Percentiles rank a stretch among this genome's conserved stretches.
Evolutionary conservation across 1,140 invertebrate genomes (phyloP).

Genomic region (Formica selysi): DNA sequence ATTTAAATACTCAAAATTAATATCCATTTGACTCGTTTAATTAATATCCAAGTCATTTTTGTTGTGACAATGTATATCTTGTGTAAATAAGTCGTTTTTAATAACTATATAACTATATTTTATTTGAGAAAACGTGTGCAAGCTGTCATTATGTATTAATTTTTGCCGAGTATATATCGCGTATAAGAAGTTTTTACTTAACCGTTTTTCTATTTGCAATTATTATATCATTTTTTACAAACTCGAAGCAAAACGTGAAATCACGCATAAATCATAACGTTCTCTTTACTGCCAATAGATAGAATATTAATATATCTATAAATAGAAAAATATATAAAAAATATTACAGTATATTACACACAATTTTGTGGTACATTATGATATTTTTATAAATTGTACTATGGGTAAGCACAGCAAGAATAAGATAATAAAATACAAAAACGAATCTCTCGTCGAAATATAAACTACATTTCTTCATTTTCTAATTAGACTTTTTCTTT

Average conservation of each 20-base stretch:
- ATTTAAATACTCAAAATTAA: constrained; percentile 9
- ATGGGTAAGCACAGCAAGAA: constrained; percentile 78
- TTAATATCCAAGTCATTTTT: constrained; percentile 19
- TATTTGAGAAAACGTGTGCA: constrained; percentile 45
- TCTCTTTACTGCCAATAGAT: constrained; percentile 80
- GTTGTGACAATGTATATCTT: constrained; percentile 23
- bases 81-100: constrained; percentile 73
- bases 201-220: constrained; percentile 57
- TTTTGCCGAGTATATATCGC: constrained; percentile 63
- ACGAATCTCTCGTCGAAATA: constrained; percentile 70
- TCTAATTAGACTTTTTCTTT: constrained; percentile 48
- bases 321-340: constrained; percentile 77
- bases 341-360: constrained; percentile 79
- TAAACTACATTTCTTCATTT: constrained; percentile 63
- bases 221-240: constrained; percentile 68
- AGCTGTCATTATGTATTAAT: constrained; percentile 66
- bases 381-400: constrained; percentile 85
- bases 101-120: constrained; percentile 46
- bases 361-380: constrained; percentile 84
- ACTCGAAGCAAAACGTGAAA: constrained; percentile 61
- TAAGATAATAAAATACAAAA: constrained; percentile 79
- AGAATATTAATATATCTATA: constrained; percentile 79
- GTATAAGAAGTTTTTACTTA: constrained; percentile 63
- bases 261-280: constrained; percentile 67
- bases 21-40: not conserved